phyloP scores from a whole-genome alignment of 1,140 invertebrate species.

The Kradibia gibbosae region DNA sequence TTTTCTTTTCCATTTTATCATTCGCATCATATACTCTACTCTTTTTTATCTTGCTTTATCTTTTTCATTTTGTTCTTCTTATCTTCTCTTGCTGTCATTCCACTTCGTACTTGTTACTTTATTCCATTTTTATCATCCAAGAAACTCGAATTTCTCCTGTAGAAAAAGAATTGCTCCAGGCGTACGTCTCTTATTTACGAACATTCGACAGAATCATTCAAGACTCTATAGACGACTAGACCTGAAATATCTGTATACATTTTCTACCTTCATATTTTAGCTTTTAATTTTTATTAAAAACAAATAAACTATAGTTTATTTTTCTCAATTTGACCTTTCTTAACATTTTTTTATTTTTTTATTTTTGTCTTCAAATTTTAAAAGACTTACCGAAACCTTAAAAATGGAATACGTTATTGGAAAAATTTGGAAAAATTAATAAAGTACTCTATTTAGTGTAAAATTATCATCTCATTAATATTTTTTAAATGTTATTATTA shows the following conservation, averaged over 20 bases:
- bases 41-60: neutral
- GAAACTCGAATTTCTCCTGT: neutral
- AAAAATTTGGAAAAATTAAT: too few relatives aligned
- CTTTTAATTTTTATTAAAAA: neutral
- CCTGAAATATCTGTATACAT: neutral
- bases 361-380: too few relatives aligned
- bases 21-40: neutral
- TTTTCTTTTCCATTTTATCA: neutral
- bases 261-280: neutral
- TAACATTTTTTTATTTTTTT: too few relatives aligned
- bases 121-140: slow-evolving; percentile 1
- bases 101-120: neutral
- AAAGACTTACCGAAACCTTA: too few relatives aligned
- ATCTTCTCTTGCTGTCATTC: neutral
- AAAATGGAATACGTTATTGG: too few relatives aligned
- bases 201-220: slow-evolving; percentile 1
- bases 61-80: neutral
- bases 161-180: slow-evolving; percentile 4
- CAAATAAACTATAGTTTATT: neutral
- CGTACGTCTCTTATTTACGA: slow-evolving; percentile 2
- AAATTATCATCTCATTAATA: too few relatives aligned
- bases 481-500: too few relatives aligned
- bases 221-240: neutral
- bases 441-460: too few relatives aligned
- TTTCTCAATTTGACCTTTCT: too few relatives aligned